Percentiles rank a stretch among this genome's conserved stretches.
Conservation (phyloP, 2,113 vertebrate genomes). For the Asarcornis scutulata region DNA sequence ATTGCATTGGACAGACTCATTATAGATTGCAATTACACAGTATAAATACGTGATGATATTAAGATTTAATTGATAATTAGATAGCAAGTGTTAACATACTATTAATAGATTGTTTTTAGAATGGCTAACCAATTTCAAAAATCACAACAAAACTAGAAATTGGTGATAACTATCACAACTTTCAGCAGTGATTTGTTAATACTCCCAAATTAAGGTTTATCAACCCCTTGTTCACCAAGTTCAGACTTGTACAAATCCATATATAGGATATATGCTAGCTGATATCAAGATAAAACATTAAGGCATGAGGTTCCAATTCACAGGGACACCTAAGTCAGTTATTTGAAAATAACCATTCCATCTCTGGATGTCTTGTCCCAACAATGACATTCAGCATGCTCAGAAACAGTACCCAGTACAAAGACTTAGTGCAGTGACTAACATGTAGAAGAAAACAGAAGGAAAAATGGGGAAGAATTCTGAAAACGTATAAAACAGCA, state of each 20-base stretch:
- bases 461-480: neutral
- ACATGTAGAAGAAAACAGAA: neutral
- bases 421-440: neutral
- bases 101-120: conserved; percentile 12
- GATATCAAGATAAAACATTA: neutral
- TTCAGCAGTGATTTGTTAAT: conserved; percentile 12
- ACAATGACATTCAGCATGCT: neutral
- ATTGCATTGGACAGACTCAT: neutral
- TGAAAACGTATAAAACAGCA: rapidly evolving
- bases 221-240: neutral
- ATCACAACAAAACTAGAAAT: conserved; percentile 46
- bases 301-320: neutral
- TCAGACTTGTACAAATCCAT: neutral
- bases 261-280: neutral
- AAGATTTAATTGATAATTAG: conserved; percentile 37
- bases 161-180: conserved; percentile 34
- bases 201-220: conserved; percentile 4
- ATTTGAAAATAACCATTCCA: neutral
- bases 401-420: neutral
- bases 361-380: neutral
- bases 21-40: conserved; percentile 21
- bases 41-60: conserved; percentile 34
- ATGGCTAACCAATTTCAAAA: neutral
- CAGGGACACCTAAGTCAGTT: neutral
- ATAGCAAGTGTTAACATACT: conserved; percentile 44